A percentile compares a stretch with the other conserved stretches of the same genome.
Conservation (phyloP, 2,888 invertebrate genomes). For the Tanypteryx hageni region DNA sequence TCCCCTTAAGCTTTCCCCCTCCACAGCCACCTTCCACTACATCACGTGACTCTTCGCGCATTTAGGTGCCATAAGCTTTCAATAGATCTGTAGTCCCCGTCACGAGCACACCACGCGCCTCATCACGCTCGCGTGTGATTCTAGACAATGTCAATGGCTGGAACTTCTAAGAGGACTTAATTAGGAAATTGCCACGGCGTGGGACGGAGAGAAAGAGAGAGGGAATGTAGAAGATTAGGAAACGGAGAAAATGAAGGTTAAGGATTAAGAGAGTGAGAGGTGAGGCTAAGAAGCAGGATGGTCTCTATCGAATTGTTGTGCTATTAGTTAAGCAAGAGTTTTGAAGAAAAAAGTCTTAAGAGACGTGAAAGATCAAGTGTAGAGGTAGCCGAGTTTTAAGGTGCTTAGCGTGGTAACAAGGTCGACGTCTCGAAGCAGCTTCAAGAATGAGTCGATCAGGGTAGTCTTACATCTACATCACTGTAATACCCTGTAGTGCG, state of each 20-base stretch:
- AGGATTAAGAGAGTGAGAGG: too few species aligned
- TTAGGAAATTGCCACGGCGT: conserved; percentile 27
- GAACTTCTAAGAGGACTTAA: background rate
- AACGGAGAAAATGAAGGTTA: background rate
- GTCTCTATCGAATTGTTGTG: too few species aligned
- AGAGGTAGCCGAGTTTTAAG: background rate
- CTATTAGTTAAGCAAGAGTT: background rate
- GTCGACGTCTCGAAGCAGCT: background rate
- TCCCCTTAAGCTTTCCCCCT: too few species aligned
- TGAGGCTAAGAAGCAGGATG: too few species aligned
- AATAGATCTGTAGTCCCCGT: background rate
- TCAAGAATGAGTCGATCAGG: background rate
- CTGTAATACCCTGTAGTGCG: too few species aligned
- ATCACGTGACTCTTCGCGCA: too few species aligned
- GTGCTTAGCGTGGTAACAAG: background rate
- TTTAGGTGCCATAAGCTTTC: too few species aligned
- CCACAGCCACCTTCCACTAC: too few species aligned
- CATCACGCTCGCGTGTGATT: background rate
- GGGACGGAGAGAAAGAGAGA: background rate
- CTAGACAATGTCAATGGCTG: background rate
- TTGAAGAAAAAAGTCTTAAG: background rate
- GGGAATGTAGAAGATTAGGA: background rate
- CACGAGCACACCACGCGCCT: background rate
- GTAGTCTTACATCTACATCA: background rate
- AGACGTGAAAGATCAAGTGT: background rate